Evolutionary conservation across 2,113 vertebrate genomes (phyloP), one percentile per base, ranked within the genome.

Genomic region (Procavia capensis): DNA sequence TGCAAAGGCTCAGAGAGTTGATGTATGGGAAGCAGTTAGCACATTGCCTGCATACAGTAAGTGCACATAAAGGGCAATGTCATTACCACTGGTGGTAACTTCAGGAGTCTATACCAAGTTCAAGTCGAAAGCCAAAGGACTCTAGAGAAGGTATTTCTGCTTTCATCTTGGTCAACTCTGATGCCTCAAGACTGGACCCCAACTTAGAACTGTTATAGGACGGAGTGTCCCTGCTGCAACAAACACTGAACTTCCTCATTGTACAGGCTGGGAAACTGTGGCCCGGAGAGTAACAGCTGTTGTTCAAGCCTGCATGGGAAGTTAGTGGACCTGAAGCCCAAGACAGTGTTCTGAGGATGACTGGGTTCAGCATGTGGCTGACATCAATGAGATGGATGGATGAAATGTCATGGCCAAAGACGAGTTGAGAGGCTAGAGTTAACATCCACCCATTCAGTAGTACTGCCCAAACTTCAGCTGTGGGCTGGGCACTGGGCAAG

Each of bases 1-100:
- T 50, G 17, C 16, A 0, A 16, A 24, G 59, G 45, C 57, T 16
- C 45, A 2, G 54, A 9, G 9, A n/a, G 17, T 47, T 19, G 29
- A 36, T 5, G 9, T 3, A 6, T 11, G 1, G 45, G 34, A 70
- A 29, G 59, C n/a, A 2, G 45, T 16, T 41, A 82, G 27, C 25
- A 1, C 27, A 0, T 0, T 0, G 29, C 36, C 31, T 14, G 17
- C 19, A 39, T 17, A 31, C 61, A 34, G 75, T 6, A 29, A 31
- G 36, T 25, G 25, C 0, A 0, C 27, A 27, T 4, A 17, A 27
- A 3, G 34, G 6, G 54, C 0, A 29, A 19, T 25, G 64, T 54
- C 3, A 0, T 2, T 64, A 9, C 76, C 0, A 4, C 4, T 3
- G 66, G 27, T 25, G n/a, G 45, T 45, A 17, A 63, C 59, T n/a